Evolutionary conservation across 2,113 vertebrate genomes (phyloP), one percentile per base, ranked within the genome.

Genomic region (Callospermophilus lateralis): DNA sequence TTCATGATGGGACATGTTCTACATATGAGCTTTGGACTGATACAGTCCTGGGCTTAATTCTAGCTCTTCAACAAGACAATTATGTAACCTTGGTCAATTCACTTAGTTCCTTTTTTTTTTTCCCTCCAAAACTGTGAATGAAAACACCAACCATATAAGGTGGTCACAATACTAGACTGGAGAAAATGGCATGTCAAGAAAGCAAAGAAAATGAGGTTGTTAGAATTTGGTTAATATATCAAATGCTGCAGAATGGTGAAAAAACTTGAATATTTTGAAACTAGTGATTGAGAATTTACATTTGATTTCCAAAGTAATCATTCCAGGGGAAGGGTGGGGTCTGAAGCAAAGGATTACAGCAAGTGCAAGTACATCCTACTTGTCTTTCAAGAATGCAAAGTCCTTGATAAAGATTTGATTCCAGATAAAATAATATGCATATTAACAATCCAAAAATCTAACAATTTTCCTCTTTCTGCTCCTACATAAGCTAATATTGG

Each of bases 111-210:
- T 34, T 77, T 13, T 55, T 24, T 74, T 95, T 79, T 42, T 13
- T 9, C n/a, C n/a, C 48, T 89, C 15, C 24, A 73, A 89, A 85
- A 94, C 58, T 28, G 9, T 45, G 16, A 51, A 30, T 51, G 39
- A 74, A 84, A 92, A 83, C 24, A n/a, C 11, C 22, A 68, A 45
- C 45, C 30, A 83, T 39, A 61, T 39, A 45, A 48, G 20, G 73
- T 61, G 73, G 65, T 24, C 79, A 34, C 26, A 55, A 48, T 42
- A 90, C 1, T 2, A 84, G 17, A 42, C 39, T 74, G n/a, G 19
- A 89, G 65, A 93, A 88, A 93, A 88, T n/a, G 15, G 42, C n/a
- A 55, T 16, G 15, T 39, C 63, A 68, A 95, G 58, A 78, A 61
- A 73, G 1, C 63, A 90, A 78, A 81, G 17, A 16, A 39, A 89